Evolutionary conservation across 2,888 invertebrate genomes (phyloP), one percentile per base, ranked within the genome.

Genomic region (Dichetophora obliterata): DNA sequence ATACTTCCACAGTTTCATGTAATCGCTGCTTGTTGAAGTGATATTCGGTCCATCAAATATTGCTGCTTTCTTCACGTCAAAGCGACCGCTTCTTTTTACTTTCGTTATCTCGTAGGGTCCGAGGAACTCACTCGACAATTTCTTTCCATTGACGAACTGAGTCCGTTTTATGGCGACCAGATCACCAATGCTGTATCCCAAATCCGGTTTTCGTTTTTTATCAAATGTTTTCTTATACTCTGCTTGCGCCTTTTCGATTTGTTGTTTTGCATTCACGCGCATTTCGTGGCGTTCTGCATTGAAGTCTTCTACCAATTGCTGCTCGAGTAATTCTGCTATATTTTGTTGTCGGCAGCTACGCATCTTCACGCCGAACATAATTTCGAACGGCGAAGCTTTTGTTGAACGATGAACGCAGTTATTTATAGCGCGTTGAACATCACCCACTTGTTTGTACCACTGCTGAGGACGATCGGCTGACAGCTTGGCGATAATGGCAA

Each of bases 111-210:
- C 16, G 75, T 87, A 86, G n/a, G 87, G 86, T 1, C 87, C 88
- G n/a, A 88, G 75, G 75, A 81, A 88, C 76, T 86, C 87, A 2
- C 80, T 68, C 27, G 81, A 77, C 4, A 88, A 66, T 77, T 89
- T 89, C 5, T 86, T 68, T 0, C 86, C 86, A 14, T 82, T 79
- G 4, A 85, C 86, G 77, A 85, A 85, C 74, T 88, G 86, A 1
- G 87, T 87, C 24, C 86, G 76, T 76, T 87, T 84, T 19, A 87
- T 87, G 3, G 86, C 80, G 3, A 80, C 78, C 50, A 81, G 66
- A 48, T 80, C 80, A 61, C 80, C 80, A 54, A 80, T 68, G 27
- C 69, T 61, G 69, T 80, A 82, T 43, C 57, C 71, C 48, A 52
- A 61, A 27, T 77, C 78, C 54, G 27, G 48, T 77, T 77, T 77